Conservation (phyloP, 2,113 vertebrate genomes). For the Todiramphus chloris region DNA sequence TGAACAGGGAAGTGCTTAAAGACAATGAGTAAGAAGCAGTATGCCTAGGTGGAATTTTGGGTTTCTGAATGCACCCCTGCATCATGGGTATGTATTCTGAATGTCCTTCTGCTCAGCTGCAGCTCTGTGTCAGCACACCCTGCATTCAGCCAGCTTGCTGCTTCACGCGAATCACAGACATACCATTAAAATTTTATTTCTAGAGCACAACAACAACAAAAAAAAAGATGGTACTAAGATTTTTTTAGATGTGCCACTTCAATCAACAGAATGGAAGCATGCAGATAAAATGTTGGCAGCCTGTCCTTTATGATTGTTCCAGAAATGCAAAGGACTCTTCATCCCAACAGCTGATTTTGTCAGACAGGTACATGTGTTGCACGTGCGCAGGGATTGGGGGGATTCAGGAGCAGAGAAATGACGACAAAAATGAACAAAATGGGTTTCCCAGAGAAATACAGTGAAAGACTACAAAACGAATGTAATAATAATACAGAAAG, state of each 20-base stretch:
- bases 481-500: neutral
- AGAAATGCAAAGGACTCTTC: neutral
- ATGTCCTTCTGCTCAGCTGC: fast-evolving
- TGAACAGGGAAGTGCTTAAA: constrained; percentile 27
- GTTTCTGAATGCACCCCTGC: neutral
- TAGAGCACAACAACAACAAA: neutral
- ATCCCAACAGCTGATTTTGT: neutral
- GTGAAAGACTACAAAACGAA: neutral
- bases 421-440: neutral
- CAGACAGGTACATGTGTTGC: neutral
- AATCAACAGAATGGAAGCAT: neutral
- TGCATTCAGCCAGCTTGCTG: neutral
- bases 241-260: neutral
- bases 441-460: neutral
- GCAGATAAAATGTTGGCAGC: neutral
- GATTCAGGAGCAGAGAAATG: neutral
- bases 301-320: neutral
- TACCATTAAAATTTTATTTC: neutral
- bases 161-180: neutral
- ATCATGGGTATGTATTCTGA: neutral
- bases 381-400: neutral
- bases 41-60: constrained; percentile 18
- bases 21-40: constrained; percentile 18
- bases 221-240: neutral
- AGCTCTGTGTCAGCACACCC: neutral